Percentiles rank a stretch among this genome's conserved stretches.
Conservation (phyloP, 1,140 invertebrate genomes). For the Olivierus martensii region DNA sequence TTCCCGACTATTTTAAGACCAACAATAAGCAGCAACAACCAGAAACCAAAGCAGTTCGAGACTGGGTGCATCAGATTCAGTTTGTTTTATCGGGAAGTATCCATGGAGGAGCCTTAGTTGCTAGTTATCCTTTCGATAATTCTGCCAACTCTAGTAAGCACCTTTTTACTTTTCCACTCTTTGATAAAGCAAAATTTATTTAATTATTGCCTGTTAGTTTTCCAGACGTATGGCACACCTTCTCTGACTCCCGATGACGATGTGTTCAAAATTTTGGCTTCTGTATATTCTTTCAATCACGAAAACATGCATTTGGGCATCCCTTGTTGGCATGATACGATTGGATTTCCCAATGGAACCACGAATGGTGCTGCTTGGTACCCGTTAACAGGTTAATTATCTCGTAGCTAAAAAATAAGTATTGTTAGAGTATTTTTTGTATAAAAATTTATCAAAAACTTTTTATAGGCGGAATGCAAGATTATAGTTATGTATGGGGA, state of each 20-base stretch:
- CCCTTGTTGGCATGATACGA: conserved; percentile 52
- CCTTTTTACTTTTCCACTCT: background rate
- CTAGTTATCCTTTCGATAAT: conserved; percentile 85
- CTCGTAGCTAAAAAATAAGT: no score
- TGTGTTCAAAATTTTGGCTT: conserved; percentile 75
- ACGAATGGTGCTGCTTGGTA: conserved; percentile 89
- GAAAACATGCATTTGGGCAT: conserved; percentile 67
- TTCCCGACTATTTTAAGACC: conserved; percentile 69
- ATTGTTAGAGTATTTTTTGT: no score
- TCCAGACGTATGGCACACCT: conserved; percentile 17
- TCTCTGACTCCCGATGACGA: conserved; percentile 81
- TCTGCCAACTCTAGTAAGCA: conserved; percentile 77
- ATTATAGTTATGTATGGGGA: conserved; percentile 48
- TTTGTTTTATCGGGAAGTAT: conserved; percentile 82
- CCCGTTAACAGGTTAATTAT: conserved; percentile 53
- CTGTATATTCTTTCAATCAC: conserved; percentile 78
- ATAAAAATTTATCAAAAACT: no score
- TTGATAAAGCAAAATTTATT: no score
- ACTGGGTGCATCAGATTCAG: conserved; percentile 81
- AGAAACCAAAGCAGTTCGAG: conserved; percentile 87
- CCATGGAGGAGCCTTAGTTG: conserved; percentile 81
- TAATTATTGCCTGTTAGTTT: no score
- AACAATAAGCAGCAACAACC: conserved; percentile 74
- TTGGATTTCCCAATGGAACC: conserved; percentile 64
- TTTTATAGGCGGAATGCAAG: conserved; percentile 45